Conservation (phyloP, 1,140 invertebrate species). For the Odontomachus brunneus region DNA sequence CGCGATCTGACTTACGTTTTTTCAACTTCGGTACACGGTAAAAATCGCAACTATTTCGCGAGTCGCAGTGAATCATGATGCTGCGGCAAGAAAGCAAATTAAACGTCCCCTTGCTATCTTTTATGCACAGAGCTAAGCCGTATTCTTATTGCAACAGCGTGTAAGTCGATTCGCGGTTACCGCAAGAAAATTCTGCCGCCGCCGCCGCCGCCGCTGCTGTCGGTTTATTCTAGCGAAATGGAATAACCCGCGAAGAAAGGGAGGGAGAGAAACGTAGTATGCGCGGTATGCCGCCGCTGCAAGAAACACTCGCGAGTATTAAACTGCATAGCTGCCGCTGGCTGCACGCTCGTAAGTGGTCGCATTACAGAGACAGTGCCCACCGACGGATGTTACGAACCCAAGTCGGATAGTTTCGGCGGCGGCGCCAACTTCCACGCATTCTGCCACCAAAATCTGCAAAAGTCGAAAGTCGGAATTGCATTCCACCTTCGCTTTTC, state of each 20-base stretch:
- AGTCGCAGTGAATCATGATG: conserved; percentile 40
- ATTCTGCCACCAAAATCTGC: conserved; percentile 54
- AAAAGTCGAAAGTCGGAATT: conserved; percentile 32
- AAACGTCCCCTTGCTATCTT: conserved; percentile 11
- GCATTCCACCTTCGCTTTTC: conserved; percentile 60
- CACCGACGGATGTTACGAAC: conserved; percentile 64
- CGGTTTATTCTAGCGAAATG: conserved; percentile 56
- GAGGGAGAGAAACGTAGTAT: conserved; percentile 44
- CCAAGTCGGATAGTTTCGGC: conserved; percentile 63
- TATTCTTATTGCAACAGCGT: conserved; percentile 54
- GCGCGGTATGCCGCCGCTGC: conserved; percentile 59
- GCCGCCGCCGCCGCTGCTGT: not conserved
- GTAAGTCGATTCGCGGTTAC: conserved; percentile 53
- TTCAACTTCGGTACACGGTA: not conserved
- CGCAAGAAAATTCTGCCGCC: conserved; percentile 47
- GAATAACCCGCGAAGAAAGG: conserved; percentile 50
- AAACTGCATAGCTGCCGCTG: conserved; percentile 66
- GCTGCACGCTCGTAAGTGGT: conserved; percentile 66
- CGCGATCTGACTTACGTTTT: too few species aligned
- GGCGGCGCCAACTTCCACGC: conserved; percentile 34
- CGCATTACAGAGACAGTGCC: conserved; percentile 67
- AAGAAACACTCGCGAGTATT: conserved; percentile 73
- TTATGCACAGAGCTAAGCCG: conserved; percentile 37
- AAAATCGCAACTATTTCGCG: conserved; percentile 17
- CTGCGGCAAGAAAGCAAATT: conserved; percentile 42